phyloP scores from a whole-genome alignment of 2,113 vertebrate species.

The Sinocyclocheilus maitianheensis region DNA sequence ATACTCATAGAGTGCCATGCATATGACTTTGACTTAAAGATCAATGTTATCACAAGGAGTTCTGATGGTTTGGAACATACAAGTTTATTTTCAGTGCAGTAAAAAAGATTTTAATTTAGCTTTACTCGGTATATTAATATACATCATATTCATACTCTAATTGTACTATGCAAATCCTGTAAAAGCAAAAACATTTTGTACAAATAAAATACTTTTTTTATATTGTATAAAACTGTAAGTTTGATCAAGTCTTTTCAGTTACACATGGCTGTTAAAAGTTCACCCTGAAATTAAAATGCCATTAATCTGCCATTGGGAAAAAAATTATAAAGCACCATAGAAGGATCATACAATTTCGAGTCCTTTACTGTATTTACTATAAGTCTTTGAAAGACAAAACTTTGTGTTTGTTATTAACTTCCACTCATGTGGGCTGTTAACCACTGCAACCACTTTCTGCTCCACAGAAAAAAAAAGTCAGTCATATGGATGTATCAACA shows the following conservation, averaged over 20 bases:
- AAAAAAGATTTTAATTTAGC: not conserved
- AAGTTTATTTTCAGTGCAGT: not conserved
- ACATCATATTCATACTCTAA: not conserved
- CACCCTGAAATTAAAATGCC: not conserved
- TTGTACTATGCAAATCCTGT: slow-evolving; percentile 8
- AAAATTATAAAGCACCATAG: not conserved
- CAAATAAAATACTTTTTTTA: slow-evolving; percentile 30
- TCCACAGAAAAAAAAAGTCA: no score
- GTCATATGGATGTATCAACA: no score
- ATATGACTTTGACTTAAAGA: not conserved
- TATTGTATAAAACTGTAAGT: not conserved
- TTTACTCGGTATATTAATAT: not conserved
- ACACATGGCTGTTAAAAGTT: not conserved
- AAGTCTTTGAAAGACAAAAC: no score
- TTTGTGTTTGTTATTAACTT: no score
- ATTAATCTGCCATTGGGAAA: not conserved
- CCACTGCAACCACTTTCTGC: no score
- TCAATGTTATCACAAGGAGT: not conserved
- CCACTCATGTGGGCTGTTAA: no score
- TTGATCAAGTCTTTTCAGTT: not conserved
- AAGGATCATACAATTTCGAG: no score
- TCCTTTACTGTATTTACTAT: no score
- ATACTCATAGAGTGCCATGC: not conserved
- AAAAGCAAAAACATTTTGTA: slow-evolving; percentile 20
- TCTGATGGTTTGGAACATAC: not conserved